These are phyloP conservation scores for Esperia sulphurella DNA, from an alignment of 2,888 invertebrate species.

Conservation along the genomic window DNA sequence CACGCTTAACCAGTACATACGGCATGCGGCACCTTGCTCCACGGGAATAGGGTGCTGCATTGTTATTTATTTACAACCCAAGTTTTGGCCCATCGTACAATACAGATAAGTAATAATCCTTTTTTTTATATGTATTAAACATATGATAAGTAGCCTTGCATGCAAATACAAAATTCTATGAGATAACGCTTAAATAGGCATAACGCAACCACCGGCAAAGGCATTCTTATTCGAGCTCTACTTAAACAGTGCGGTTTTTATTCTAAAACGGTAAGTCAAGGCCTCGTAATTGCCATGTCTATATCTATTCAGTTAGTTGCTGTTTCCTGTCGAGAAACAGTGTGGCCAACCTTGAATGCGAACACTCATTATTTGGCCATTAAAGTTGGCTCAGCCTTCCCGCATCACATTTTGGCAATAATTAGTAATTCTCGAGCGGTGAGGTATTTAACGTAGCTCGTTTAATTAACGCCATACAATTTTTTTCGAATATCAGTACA, in stretches of 20 bases:
- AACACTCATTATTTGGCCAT: slow-evolving; percentile 70
- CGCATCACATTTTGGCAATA: slow-evolving; percentile 55
- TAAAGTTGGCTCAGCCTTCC: slow-evolving; percentile 55
- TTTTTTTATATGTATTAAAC: too few relatives aligned
- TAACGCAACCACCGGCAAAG: slow-evolving; percentile 19
- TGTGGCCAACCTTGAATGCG: slow-evolving; percentile 59
- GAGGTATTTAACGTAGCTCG: slow-evolving; percentile 18
- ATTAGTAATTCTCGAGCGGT: slow-evolving; percentile 33
- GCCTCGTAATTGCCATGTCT: slow-evolving; percentile 67
- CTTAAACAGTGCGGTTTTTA: slow-evolving; percentile 64
- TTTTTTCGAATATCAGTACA: too few relatives aligned
- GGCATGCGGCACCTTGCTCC: too few relatives aligned
- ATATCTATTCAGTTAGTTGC: slow-evolving; percentile 69
- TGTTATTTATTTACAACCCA: too few relatives aligned
- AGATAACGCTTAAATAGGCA: slow-evolving; percentile 1
- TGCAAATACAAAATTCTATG: slow-evolving; percentile 6
- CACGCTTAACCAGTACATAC: too few relatives aligned
- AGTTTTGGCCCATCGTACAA: too few relatives aligned
- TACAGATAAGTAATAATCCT: too few relatives aligned
- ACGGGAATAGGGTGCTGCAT: too few relatives aligned
- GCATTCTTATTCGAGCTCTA: slow-evolving; percentile 36
- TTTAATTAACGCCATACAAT: slow-evolving; percentile 2
- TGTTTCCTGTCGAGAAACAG: slow-evolving; percentile 69
- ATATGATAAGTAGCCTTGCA: background rate
- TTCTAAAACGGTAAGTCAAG: slow-evolving; percentile 77